phyloP scores from a whole-genome alignment of 2,888 invertebrate genomes.

The Ophraella communa region DNA sequence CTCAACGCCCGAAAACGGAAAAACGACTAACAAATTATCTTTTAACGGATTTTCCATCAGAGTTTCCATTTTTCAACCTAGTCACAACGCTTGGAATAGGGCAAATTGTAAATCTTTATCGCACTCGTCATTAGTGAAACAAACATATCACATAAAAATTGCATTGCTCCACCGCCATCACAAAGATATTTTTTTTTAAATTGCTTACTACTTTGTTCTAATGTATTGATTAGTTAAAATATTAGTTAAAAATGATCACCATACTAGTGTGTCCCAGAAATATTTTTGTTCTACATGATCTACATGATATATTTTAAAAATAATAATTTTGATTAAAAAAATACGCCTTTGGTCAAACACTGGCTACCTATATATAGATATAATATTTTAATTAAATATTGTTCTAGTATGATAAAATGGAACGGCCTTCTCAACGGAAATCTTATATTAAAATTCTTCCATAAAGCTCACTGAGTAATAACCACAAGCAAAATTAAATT shows the following conservation, averaged over 20 bases:
- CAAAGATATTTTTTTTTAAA: neutral
- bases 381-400: constrained; percentile 42
- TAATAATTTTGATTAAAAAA: too few species aligned
- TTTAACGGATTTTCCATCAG: neutral
- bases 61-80: neutral
- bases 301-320: neutral
- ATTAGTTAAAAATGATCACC: too few species aligned
- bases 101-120: neutral
- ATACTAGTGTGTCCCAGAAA: too few species aligned
- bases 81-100: neutral
- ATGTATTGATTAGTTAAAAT: neutral
- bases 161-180: neutral
- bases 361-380: neutral
- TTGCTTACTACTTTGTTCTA: neutral
- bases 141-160: neutral
- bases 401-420: constrained; percentile 27
- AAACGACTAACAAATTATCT: neutral
- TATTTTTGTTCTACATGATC: neutral
- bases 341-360: neutral
- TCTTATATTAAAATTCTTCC: constrained; percentile 39
- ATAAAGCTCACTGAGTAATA: constrained; percentile 31
- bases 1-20: neutral
- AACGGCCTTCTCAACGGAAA: constrained; percentile 23
- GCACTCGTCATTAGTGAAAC: neutral
- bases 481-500: constrained; percentile 36